A percentile compares a stretch with the other conserved stretches of the same genome.
Conservation (phyloP, 2,888 invertebrate genomes). For the Holacanthella duospinosa region DNA sequence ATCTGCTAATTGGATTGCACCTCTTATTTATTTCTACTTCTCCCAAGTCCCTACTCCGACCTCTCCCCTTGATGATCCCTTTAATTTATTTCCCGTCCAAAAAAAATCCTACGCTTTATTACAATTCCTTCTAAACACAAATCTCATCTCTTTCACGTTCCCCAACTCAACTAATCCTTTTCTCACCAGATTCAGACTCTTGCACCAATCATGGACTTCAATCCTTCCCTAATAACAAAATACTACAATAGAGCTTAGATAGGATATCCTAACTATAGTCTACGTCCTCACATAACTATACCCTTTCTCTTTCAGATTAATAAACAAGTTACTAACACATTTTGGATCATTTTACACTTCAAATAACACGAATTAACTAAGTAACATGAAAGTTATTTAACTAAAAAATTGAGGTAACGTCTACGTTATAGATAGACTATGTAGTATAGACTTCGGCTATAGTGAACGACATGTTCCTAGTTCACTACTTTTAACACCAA, state of each 20-base stretch:
- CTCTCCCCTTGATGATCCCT: neutral
- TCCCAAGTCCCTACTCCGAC: neutral
- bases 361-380: no score
- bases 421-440: no score
- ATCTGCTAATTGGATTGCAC: conserved; percentile 32
- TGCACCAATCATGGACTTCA: neutral
- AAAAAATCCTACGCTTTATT: neutral
- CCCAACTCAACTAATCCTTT: neutral
- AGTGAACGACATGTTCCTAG: no score
- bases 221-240: neutral
- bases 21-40: conserved; percentile 20
- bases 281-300: no score
- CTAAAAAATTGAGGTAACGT: no score
- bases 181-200: no score
- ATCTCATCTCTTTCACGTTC: neutral
- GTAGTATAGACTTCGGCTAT: no score
- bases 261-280: neutral
- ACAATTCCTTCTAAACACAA: neutral
- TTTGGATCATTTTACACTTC: no score
- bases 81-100: conserved; percentile 4
- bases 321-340: no score
- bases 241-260: neutral
- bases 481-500: no score
- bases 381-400: no score
- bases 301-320: no score